Evolutionary conservation across 2,113 vertebrate species (phyloP), one percentile per base, ranked within the genome.

Genomic region (Microtus richardsoni): DNA sequence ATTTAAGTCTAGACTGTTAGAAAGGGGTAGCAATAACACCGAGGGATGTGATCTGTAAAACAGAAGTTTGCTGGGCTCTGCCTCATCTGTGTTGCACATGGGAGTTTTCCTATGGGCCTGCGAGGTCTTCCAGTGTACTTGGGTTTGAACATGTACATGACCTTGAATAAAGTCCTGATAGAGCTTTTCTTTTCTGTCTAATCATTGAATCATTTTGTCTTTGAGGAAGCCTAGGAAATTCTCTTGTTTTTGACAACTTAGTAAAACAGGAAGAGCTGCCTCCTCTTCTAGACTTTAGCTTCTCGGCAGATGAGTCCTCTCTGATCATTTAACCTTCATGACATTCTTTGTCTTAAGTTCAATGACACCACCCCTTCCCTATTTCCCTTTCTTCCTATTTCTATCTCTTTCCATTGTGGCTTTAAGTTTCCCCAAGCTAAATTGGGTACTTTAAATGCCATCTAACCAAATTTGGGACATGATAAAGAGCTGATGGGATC

Each of bases 1-100:
- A 66, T 80, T 92, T 89, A 80, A 88, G 70, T 74, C 19, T 80
- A 74, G 64, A 77, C 16, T 66, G 68, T 90, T 64, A 90, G 28
- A 79, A 94, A 68, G 60, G 28, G 73, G 86, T 91, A 28, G 52
- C 64, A 3, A 33, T 83, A 54, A 58, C 12, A 52, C 11, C 41
- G 36, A 33, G 7, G 8, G 12, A 93, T 11, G 7, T 11, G 16
- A 13, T 73, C 24, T 49, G 33, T 73, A n/a, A 71, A 78, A 75
- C 33, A 36, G 71, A 60, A n/a, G 13, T 44, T 62, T 36, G 12
- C 64, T 60, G 54, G 39, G 1, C n/a, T 36, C 12, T 7, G 1
- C 30, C 3, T 3, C 22, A 3, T 62, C 44, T 85, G 30, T 78
- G 8, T 6, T 84, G 71, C 83, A 12, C 5, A 11, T 26, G 7